Evolutionary conservation across 2,113 vertebrate genomes (phyloP), one percentile per base, ranked within the genome.

Genomic region (Trinectes maculatus): DNA sequence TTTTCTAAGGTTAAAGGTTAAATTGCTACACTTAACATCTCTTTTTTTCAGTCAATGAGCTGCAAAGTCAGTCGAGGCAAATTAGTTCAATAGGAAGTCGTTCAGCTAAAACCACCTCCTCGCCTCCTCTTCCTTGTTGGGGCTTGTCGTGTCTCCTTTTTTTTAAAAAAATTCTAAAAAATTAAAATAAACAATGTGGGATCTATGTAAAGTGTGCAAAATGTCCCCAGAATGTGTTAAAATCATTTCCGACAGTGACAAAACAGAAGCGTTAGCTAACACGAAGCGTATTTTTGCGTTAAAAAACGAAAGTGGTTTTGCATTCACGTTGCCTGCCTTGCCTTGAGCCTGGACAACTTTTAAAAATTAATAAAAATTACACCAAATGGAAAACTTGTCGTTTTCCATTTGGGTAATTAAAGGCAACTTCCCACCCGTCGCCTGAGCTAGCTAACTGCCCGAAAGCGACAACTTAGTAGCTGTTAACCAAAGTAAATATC

Each of bases 351-450:
- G 36, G 42, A 37, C 9, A 57, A 46, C 9, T 24, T 92, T 92
- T 92, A 92, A 85, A 94, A 96, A 96, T 90, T 91, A 74, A 87
- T 90, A 66, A 91, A 91, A 94, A 95, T 94, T 95, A 91, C 39
- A 83, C 16, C 18, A 34, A 57, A 34, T 1, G 15, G 1, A 68
- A 77, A 62, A 91, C 75, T 52, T 54, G 8, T 18, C 49, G 4
- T 83, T 83, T 86, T 90, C 62, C 22, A 61, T 68, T 33, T 78
- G 88, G 91, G 94, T 94, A 95, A 96, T 89, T 86, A 94, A 92
- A 54, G 47, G 15, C 22, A 85, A 54, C 58, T 15, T 3, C 73
- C 79, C 34, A 0, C 9, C 85, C 92, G 68, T 74, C 72, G 51
- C 48, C 15, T 72, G 21, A 4, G 8, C 7, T 25, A 18, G 18